These are phyloP conservation scores for Valencia hispanica DNA, from an alignment of 2,797 vertebrate genomes.

Conservation along the genomic window DNA sequence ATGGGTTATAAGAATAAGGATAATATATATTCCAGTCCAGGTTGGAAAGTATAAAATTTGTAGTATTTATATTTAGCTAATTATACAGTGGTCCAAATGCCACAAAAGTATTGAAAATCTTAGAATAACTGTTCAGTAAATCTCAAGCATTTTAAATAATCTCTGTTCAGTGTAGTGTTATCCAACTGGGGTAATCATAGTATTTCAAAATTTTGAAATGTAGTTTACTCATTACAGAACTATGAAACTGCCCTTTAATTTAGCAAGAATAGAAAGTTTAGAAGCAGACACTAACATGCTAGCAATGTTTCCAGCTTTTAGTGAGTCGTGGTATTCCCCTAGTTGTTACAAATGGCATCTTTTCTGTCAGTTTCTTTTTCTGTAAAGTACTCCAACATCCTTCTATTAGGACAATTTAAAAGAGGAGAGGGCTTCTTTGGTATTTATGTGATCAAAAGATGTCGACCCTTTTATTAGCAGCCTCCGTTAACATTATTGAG, in stretches of 20 bases:
- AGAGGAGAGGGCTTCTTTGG: neutral
- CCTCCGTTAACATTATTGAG: neutral
- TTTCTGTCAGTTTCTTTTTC: neutral
- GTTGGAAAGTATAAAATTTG: too few relatives aligned
- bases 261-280: neutral
- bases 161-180: neutral
- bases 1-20: too few relatives aligned
- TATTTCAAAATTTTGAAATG: neutral
- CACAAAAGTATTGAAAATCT: too few relatives aligned
- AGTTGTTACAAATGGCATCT: neutral
- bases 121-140: too few relatives aligned
- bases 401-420: neutral
- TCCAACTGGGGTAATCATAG: neutral
- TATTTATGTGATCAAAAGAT: neutral
- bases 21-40: too few relatives aligned
- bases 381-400: neutral
- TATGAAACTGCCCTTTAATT: neutral
- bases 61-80: too few relatives aligned
- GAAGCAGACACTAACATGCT: neutral
- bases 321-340: neutral
- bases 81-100: too few relatives aligned
- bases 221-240: neutral
- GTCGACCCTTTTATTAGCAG: neutral
- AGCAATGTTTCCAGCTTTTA: neutral
- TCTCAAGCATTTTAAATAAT: neutral